Evolutionary conservation across 2,888 invertebrate species (phyloP), one percentile per base, ranked within the genome.

Genomic region (Eulithis prunata): DNA sequence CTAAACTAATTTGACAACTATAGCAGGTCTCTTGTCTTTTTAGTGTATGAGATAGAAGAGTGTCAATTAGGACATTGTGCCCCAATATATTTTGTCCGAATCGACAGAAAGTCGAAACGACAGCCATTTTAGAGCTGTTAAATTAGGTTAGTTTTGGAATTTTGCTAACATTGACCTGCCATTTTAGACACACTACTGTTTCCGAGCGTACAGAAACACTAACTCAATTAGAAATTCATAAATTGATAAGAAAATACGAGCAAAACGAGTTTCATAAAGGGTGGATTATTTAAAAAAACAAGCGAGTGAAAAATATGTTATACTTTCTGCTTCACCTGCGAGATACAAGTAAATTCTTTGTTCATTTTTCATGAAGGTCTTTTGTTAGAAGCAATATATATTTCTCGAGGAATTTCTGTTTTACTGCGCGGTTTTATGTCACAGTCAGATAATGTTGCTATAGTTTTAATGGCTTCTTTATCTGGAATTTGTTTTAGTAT

Each of bases 261-360:
- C 49, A 36, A 57, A 45, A 65, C 38, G 10, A 46, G 21, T 63
- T 49, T 51, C 14, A 45, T 57, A 57, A 38, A 49, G 11, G 14
- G 10, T 62, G 52, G 59, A 62, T 64, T 68, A 57, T 62, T 69
- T 68, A 45, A 65, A 69, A 62, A 65, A 59, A 10, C 21, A 46
- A n/a, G 13, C n/a, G n/a, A 14, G 21, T 41, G 54, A 36, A 56
- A 60, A 64, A 66, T 63, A 62, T 68, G 43, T 57, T 66, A 70
- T 69, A 70, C 72, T 74, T 73, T 73, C 70, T 66, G 64, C 71
- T 73, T 68, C 71, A 74, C 71, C 74, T 77, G 73, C 64, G 59
- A 69, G 58, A 64, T 70, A 69, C 68, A 70, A 74, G 71, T 73
- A 71, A 71, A 66, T 67, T 69, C 66, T 72, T 75, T 74, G 71